Percentiles rank a stretch among this genome's conserved stretches.
These are phyloP conservation scores for Nanger granti DNA, from an alignment of 2,113 vertebrate species.

Conservation along the genomic window DNA sequence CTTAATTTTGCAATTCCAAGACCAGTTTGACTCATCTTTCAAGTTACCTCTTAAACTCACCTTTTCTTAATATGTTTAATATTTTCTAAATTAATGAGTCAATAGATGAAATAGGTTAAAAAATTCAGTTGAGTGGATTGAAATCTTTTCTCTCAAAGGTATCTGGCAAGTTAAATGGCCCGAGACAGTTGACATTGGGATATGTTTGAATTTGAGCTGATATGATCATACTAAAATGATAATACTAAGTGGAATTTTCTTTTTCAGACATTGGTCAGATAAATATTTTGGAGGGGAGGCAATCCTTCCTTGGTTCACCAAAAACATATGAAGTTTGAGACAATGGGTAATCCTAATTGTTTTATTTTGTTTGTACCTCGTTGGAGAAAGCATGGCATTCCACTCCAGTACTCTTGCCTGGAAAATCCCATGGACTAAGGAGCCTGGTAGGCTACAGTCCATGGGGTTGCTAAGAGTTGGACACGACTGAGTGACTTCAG, in stretches of 20 bases:
- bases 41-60: neutral
- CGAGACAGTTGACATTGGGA: neutral
- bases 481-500: neutral
- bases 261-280: neutral
- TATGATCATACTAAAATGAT: neutral
- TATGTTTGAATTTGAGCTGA: neutral
- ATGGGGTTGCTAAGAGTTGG: rapidly evolving
- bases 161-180: neutral
- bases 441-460: neutral
- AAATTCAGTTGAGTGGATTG: neutral
- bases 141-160: neutral
- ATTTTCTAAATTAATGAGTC: neutral
- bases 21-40: neutral
- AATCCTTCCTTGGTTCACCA: neutral
- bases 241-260: neutral
- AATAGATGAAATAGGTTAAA: neutral
- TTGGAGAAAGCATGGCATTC: neutral
- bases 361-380: neutral
- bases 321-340: neutral
- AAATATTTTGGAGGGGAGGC: neutral
- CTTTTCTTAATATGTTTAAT: neutral
- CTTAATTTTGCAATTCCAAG: neutral
- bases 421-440: neutral
- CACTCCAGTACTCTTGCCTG: neutral
- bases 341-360: neutral